Percentiles rank a stretch among this genome's conserved stretches.
These are phyloP conservation scores for Pyrrhia umbra DNA, from an alignment of 2,888 invertebrate species.

Conservation along the genomic window DNA sequence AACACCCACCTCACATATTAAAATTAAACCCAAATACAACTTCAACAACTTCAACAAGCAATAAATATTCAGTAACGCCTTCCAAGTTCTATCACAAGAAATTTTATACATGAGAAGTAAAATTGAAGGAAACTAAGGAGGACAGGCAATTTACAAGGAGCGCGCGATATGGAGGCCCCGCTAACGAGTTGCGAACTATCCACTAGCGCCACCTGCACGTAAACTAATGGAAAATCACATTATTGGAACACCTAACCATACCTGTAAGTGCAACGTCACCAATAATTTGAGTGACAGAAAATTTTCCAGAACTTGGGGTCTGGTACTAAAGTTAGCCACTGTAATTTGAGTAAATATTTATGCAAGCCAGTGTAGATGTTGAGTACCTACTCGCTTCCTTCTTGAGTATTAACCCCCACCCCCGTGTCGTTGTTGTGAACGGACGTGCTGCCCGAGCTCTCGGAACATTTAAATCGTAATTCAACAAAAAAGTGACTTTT, in stretches of 20 bases:
- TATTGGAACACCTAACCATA: conserved; percentile 63
- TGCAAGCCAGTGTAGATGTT: conserved; percentile 12
- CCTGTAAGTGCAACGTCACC: conserved; percentile 40
- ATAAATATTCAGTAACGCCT: conserved; percentile 42
- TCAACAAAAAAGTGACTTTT: too few relatives aligned
- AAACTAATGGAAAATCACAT: conserved; percentile 68
- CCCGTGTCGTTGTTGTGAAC: too few relatives aligned
- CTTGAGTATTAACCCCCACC: conserved; percentile 5
- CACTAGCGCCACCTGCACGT: conserved; percentile 64
- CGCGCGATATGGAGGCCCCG: conserved; percentile 56
- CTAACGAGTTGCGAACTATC: conserved; percentile 71
- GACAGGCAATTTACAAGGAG: conserved; percentile 65
- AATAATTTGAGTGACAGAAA: conserved; percentile 44
- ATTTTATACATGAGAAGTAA: conserved; percentile 49
- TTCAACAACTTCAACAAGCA: conserved; percentile 20
- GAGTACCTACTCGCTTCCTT: conserved; percentile 6
- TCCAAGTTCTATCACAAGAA: conserved; percentile 29
- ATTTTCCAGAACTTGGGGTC: conserved; percentile 26
- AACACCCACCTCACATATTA: background rate
- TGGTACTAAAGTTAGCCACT: conserved; percentile 29
- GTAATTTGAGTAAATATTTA: conserved; percentile 34
- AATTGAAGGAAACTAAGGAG: conserved; percentile 60
- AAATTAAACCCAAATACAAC: conserved; percentile 29
- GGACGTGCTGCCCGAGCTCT: too few relatives aligned
- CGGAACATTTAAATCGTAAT: too few relatives aligned